Evolutionary conservation across 2,888 invertebrate species (phyloP), one percentile per base, ranked within the genome.

Genomic region (Anaspis maculata): DNA sequence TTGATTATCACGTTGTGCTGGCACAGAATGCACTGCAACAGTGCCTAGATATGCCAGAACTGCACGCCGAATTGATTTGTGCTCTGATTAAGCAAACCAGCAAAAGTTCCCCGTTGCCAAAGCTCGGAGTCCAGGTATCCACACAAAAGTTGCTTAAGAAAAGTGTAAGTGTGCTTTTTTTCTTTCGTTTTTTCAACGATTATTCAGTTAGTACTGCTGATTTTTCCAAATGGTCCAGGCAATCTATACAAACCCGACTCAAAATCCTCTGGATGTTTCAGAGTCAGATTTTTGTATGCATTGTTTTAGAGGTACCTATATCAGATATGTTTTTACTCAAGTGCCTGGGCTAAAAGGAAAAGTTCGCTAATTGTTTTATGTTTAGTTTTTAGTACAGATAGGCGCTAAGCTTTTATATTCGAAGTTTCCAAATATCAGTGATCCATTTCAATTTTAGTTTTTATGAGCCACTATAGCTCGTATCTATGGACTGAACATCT

Each of bases 1-100:
- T 96, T 52, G 96, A 97, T 71, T 94, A 95, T 69, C 96, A 97
- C 69, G 94, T 97, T 56, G 90, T 90, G 39, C 73, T 97, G 40
- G 95, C 95, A 10, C 96, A 96, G 75, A 94, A 94, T 66, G 90
- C 95, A 16, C 73, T 97, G 35, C 87, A 89, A 59, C 88, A 89
- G 63, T 94, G 94, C 63, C 72, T 96, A 40, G 88, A 89, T 53
- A 82, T 83, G 63, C 76, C 80, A 25, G 91, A 92, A 69, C 74
- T 97, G 46, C 92, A 91, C 64, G 85, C 91, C 58, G 96, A 97
- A 73, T 77, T 97, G 59, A 83, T 87, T 56, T 87, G 91, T 54
- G 87, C 85, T 48, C 73, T 97, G 50, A 83, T 91, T 48, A 86
- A 89, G 58, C 94, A 96, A 73, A 94, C 92, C 31, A 83, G 89